phyloP scores from a whole-genome alignment of 2,797 vertebrate genomes.

The Lacerta viridis region DNA sequence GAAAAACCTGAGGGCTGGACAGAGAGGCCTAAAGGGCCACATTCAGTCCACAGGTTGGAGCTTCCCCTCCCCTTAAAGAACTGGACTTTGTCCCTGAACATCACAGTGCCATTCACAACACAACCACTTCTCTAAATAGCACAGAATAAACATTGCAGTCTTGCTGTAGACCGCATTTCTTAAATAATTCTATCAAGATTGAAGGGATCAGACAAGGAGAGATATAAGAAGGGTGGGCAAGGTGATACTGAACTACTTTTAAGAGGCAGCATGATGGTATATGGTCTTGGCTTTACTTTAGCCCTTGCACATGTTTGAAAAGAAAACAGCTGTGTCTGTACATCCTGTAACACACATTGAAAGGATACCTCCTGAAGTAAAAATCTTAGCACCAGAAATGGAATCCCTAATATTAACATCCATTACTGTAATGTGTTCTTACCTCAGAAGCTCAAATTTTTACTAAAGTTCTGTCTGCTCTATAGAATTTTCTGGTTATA shows the following conservation, averaged over 20 bases:
- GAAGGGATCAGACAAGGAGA: background rate
- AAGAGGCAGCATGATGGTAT: background rate
- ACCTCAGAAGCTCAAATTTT: background rate
- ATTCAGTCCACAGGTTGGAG: background rate
- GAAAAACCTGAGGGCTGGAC: background rate
- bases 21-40: background rate
- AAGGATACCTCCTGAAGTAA: background rate
- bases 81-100: background rate
- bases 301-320: background rate
- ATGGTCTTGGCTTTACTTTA: background rate
- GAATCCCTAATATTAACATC: constrained; percentile 12
- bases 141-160: background rate
- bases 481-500: constrained; percentile 10
- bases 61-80: background rate
- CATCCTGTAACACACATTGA: background rate
- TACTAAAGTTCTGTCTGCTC: background rate
- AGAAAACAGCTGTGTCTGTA: background rate
- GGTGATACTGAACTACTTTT: background rate
- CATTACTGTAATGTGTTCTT: background rate
- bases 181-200: constrained; percentile 15
- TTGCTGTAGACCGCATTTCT: constrained; percentile 51
- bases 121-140: background rate
- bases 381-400: background rate
- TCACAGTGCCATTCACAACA: background rate
- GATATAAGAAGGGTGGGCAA: background rate